Conservation (phyloP, 1,140 invertebrate genomes). For the Palaemon carinicauda region DNA sequence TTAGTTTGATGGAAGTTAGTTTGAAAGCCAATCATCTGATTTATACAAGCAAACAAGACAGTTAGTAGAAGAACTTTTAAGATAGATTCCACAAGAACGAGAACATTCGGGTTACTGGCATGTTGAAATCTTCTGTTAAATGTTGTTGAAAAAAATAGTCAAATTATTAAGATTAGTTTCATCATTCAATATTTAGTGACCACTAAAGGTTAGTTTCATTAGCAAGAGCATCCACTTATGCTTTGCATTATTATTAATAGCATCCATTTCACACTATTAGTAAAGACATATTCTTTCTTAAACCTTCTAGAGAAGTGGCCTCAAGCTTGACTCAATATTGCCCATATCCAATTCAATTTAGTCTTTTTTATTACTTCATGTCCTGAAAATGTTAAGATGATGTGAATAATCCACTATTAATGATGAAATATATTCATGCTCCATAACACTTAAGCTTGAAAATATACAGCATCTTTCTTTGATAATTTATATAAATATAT, state of each 20-base stretch:
- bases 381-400: slow-evolving; percentile 21
- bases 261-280: not conserved
- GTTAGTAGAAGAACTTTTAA: slow-evolving; percentile 32
- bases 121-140: not conserved
- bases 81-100: slow-evolving; percentile 34
- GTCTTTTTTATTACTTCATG: slow-evolving; percentile 21
- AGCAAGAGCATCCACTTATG: not conserved
- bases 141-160: not conserved
- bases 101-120: too few relatives aligned
- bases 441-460: too few relatives aligned
- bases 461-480: too few relatives aligned
- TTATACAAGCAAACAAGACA: not conserved
- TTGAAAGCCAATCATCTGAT: too few relatives aligned
- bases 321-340: slow-evolving; percentile 7
- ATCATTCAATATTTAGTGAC: too few relatives aligned
- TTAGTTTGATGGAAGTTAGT: too few relatives aligned
- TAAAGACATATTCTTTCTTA: not conserved
- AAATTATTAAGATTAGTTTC: too few relatives aligned
- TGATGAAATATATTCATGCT: too few relatives aligned
- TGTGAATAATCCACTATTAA: not conserved
- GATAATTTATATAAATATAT: too few relatives aligned
- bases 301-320: slow-evolving; percentile 25
- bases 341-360: not conserved
- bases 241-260: too few relatives aligned
- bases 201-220: too few relatives aligned